Base-by-base conservation (phyloP, 2,797 vertebrate genomes). In the Coregonus sp. region DNA sequence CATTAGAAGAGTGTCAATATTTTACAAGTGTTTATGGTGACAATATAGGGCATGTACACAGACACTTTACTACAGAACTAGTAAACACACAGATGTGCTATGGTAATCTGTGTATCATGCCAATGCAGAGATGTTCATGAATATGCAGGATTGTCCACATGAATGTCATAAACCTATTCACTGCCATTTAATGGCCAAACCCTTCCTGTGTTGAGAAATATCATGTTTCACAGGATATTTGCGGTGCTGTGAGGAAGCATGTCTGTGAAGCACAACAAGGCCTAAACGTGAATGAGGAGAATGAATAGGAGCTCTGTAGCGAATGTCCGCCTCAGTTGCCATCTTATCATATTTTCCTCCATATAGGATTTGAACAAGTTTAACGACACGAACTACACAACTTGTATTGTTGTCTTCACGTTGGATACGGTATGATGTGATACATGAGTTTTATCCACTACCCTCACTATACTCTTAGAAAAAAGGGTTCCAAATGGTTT, bases 1-100 rank as follows among this genome's bases (percentile, higher is more conserved):
- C 77, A 82, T 83, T 74, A 86, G 82, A 37, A 68, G 70, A 77
- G 40, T 78, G 81, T 52, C 81, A 84, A 77, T 85, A 78, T 76
- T 75, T 79, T 79, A 25, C 40, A 76, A 71, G 33, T 70, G 80
- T 70, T 72, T 35, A 82, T 73, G 40, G 1, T 61, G 74, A 72
- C 2, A 15, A 40, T 50, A 51, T 29, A 51, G 4, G 3, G 20
- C 4, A 31, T 20, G 7, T 61, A 61, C 33, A 67, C 25, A 65
- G 6, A 65, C 69, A 25, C 4, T 47, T 18, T 37, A 47, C 18
- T 18, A 4, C 40, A 72, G 25, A 72, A 25, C 70, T 25, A 20
- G 70, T 51, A 25, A 72, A 70, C 25, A 70, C 25, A 16, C 12
- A 6, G 15, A 54, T 29, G 15, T 52, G 3, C 33, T 29, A 56